A percentile compares a stretch with the other conserved stretches of the same genome.
phyloP scores from a whole-genome alignment of 2,113 vertebrate genomes.

The Halichoerus grypus region DNA sequence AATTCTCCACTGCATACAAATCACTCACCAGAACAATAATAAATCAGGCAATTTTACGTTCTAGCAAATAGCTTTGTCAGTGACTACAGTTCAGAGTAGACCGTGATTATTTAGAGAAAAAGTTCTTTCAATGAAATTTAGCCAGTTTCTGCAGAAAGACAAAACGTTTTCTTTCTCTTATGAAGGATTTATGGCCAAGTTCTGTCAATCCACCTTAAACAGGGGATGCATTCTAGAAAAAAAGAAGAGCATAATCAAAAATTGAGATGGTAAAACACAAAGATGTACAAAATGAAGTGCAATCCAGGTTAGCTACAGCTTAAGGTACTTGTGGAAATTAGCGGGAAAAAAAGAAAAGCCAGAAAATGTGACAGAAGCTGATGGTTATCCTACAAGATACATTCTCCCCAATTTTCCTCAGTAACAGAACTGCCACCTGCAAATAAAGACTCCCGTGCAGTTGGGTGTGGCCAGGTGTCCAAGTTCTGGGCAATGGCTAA shows the following conservation, averaged over 20 bases:
- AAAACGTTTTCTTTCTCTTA: background rate
- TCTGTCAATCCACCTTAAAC: background rate
- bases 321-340: background rate
- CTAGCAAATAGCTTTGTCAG: background rate
- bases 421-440: background rate
- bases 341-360: background rate
- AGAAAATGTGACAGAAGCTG: background rate
- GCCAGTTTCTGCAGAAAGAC: conserved; percentile 1
- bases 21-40: conserved; percentile 42
- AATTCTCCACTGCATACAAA: conserved; percentile 59
- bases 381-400: background rate
- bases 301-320: background rate
- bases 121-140: background rate
- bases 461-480: background rate
- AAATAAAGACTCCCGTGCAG: background rate
- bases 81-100: background rate
- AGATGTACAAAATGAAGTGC: background rate
- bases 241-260: background rate
- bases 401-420: background rate
- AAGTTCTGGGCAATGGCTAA: background rate
- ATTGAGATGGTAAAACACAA: background rate
- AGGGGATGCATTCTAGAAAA: background rate
- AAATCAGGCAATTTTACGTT: background rate
- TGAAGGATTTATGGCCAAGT: background rate
- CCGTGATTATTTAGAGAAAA: conserved; percentile 30